Evolutionary conservation across 1,140 invertebrate species (phyloP).

Genomic region (Bactericera cockerelli): DNA sequence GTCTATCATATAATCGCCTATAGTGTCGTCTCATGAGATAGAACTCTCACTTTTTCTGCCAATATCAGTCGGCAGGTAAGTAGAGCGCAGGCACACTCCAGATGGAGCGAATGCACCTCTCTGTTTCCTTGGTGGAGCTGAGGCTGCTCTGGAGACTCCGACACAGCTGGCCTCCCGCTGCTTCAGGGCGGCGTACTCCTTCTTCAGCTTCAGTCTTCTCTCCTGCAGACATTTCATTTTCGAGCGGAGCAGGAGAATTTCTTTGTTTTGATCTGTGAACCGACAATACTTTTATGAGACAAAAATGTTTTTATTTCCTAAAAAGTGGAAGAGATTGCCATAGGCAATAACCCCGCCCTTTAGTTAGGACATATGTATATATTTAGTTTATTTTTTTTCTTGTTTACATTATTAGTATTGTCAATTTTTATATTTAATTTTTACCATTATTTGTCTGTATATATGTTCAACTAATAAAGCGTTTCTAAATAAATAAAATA

Average conservation of each 20-base stretch:
- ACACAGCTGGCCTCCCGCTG: neutral
- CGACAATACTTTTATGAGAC: neutral
- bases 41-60: too few relatives aligned
- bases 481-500: too few relatives aligned
- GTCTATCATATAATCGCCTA: too few relatives aligned
- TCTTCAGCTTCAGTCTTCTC: neutral
- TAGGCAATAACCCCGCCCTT: too few relatives aligned
- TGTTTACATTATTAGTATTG: too few relatives aligned
- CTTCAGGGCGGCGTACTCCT: neutral
- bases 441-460: neutral
- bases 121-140: neutral
- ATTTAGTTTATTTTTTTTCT: too few relatives aligned
- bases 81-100: slow-evolving; percentile 1
- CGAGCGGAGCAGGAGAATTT: neutral
- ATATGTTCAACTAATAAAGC: neutral
- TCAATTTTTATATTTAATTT: too few relatives aligned
- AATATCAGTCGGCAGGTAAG: neutral
- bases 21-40: too few relatives aligned
- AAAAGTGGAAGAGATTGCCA: too few relatives aligned
- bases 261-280: neutral
- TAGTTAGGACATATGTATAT: too few relatives aligned
- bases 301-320: neutral
- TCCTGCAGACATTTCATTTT: neutral
- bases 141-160: neutral
- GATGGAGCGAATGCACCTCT: neutral